Base-by-base conservation (phyloP, 2,888 invertebrate genomes). In the Sisyra terminalis region DNA sequence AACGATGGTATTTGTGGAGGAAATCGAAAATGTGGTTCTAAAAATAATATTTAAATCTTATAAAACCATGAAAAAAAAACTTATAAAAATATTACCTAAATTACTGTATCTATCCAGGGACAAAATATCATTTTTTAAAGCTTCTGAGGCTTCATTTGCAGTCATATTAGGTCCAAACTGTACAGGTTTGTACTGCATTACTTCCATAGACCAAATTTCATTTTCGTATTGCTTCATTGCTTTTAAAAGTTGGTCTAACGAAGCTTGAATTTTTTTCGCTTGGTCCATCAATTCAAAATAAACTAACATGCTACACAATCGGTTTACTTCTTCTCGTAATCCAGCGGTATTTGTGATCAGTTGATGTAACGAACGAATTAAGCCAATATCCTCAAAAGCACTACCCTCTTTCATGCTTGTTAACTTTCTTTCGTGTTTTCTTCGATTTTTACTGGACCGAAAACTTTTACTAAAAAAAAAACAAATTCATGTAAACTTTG, bases 371-470 rank as follows among this genome's bases (percentile, higher is more conserved):
- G 76, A 73, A 64, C 78, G 71, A 42, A 86, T 70, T 44, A 87
- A 58, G 1, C 88, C 92, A 17, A 86, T 71, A 56, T 93, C 90
- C 67, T 96, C 94, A 60, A 79, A 85, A 40, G 75, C 73, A 50
- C 87, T 87, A 11, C 94, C 94, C 60, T 87, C 83, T 57, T 88
- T 88, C 34, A 89, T 65, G 46, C 82, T 85, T 45, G 83, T 76
- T 44, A 87, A 68, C 60, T 90, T 92, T 42, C 83, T 73, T 59
- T 88, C 85, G 49, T 81, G 79, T 61, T 92, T 93, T 51, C 86
- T 70, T 39, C 78, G 73, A 58, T 83, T 87, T 61, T 84, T 85
- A 53, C 81, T 78, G 5, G 85, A 84, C 31, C 76, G 71, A 50
- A 73, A 77, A 42, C 78, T 76, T 52, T 72, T 72, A 39, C 77